A percentile compares a stretch with the other conserved stretches of the same genome.
Evolutionary conservation across 37 sponge, comb jelly and placozoan genomes (phyloP).

Genomic region (Cladorhizidae sp.): DNA sequence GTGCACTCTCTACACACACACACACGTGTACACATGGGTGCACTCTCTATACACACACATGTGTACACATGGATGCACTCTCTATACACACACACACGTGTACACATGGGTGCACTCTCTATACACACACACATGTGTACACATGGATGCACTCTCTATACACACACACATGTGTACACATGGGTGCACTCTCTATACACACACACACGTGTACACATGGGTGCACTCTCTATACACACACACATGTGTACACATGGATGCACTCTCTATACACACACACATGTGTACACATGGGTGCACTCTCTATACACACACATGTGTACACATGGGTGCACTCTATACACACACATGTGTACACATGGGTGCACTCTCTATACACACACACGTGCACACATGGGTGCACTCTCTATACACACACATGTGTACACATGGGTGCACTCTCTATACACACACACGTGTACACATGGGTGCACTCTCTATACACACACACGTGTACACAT

Average conservation of each 20-base stretch:
- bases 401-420: constrained; percentile 5
- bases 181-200: neutral
- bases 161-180: neutral
- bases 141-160: neutral
- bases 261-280: neutral
- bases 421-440: neutral
- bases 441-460: neutral
- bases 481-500: neutral
- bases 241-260: neutral
- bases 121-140: neutral
- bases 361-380: neutral
- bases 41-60: constrained; percentile 5
- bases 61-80: neutral
- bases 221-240: neutral
- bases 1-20: neutral
- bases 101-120: neutral
- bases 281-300: neutral
- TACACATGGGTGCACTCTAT: neutral
- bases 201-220: neutral
- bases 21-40: neutral
- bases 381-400: neutral
- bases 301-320: neutral
- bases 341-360: neutral
- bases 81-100: neutral
- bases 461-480: neutral